Evolutionary conservation across 2,797 vertebrate genomes (phyloP), one percentile per base, ranked within the genome.

Genomic region (Microhierax caerulescens): DNA sequence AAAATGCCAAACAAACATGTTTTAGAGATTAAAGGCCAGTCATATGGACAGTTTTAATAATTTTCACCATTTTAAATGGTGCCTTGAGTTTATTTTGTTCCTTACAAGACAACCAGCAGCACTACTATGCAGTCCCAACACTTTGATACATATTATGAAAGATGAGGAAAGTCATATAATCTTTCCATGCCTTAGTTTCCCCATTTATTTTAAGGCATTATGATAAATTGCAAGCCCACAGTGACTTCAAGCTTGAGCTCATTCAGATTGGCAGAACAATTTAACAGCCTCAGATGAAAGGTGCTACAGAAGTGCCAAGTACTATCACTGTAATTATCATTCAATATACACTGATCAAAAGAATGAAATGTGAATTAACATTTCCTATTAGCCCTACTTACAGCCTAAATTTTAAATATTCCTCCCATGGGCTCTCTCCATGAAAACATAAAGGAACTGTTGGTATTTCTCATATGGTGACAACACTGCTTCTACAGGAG

Each of bases 321-420:
- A 69, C 85, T 94, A 94, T 95, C 95, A 78, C 85, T 81, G 82
- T 95, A 95, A 96, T 97, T 94, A 97, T 94, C 95, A 95, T 95
- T 96, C 96, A 94, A 93, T 84, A 95, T 51, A 95, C 85, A 50
- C 89, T 87, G 95, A 97, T 97, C 97, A 95, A 96, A 96, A 97
- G 95, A 95, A 95, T 93, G 91, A 97, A 96, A 97, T 81, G 92
- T 32, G 95, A 96, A 97, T 96, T 95, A 97, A 93, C 96, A 97
- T 96, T 94, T 97, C 95, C 94, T 96, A 96, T 97, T 96, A 97
- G 93, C 91, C 88, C 91, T 83, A 79, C 89, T 93, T 85, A 91
- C 76, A 92, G 95, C 87, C 93, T 91, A 76, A 85, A 95, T 93
- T 80, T 95, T 89, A 91, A 96, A 94, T 88, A 82, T 73, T 90